Base-by-base conservation (phyloP, 2,888 invertebrate species). In the Linnaemya tessellans region DNA sequence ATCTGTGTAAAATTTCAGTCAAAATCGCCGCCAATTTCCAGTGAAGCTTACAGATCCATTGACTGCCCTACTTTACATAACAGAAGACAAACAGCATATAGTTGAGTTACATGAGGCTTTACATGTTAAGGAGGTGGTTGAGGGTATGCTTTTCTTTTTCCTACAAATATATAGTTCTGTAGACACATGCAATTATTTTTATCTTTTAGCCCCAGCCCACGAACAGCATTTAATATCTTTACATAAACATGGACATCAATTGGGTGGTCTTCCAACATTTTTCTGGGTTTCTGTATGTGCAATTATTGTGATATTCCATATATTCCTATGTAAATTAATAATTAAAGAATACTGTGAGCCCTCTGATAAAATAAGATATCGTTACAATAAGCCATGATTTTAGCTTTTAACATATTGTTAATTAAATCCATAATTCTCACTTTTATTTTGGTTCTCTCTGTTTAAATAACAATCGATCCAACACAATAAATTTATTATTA, bases 221-320 rank as follows among this genome's bases (percentile, higher is more conserved):
- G 97, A 98, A 90, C 96, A 97, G 90, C 97, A 97, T 91, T 95
- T 98, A 13, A 96, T 98, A 89, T 97, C 97, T 0, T 93, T 98
- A 88, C 98, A 98, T 91, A 96, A 96, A 90, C 98, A 98, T 90
- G 98, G 98, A 0, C 96, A 97, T 92, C 96, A 96, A 88, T 94
- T 97, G 88, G 98, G 98, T 46, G 98, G 98, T 0, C 93, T 98
- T 84, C 98, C 98, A 58, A 96, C 97, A 0, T 93, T 98, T 64
- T 98, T 98, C 92, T 98, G 98, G 98, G 95, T 97, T 64, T 96
- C 97, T 84, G 96, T 98, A 87, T 96, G 96, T 91, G 95, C 96
- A 90, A 94, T 98, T 87, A 97, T 98, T 88, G 94, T 97, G 83
- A 95, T 97, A 89, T 98, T 98, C 93, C 98, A 98, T 93, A 94